Base-by-base conservation (phyloP, 1,140 invertebrate species). In the Papilio helenus region DNA sequence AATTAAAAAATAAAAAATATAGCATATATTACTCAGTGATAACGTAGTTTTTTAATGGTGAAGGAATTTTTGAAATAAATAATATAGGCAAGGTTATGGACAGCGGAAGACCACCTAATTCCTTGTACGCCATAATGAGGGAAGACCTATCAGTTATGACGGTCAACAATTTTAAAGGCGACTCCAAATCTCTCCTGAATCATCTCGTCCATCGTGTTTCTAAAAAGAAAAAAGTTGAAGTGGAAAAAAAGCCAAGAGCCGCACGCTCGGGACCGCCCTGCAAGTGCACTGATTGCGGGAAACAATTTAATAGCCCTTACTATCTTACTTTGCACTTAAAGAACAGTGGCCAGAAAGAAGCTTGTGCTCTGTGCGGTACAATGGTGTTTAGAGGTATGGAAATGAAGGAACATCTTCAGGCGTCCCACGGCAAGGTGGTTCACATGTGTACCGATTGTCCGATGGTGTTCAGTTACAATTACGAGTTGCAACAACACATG, bases 301-400 rank as follows among this genome's bases (percentile, higher is more conserved):
- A 95, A 81, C 76, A 79, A 1, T 95, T 95, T 78, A 79, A 82
- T 1, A 95, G 91, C 65, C 89, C 92, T 0, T 88, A 93, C 20
- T 94, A 89, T 79, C 83, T 94, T 9, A 93, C 90, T 77, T 82
- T 89, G 55, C 94, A 95, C 81, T 81, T 95, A 20, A 87, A 87
- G 39, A 93, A 94, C 78, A 93, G 92, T 73, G 90, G 89, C 0
- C 89, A 90, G 68, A 93, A 91, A 49, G 91, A 93, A 80, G 90
- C 90, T 0, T 94, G 93, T 65, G 79, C 85, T 39, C 65, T 83
- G 0, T 94, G 93, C 16, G 91, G 91, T 0, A 74, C 72, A 0
- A 86, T 94, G 34, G 18, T 88, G 3, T 79, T 85, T 3, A 81
- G 92, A 42, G 92, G 93, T 0, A 58, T 83, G 29, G 83, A 90